Conservation (phyloP, 2,797 vertebrate genomes). For the Poecile montanus region DNA sequence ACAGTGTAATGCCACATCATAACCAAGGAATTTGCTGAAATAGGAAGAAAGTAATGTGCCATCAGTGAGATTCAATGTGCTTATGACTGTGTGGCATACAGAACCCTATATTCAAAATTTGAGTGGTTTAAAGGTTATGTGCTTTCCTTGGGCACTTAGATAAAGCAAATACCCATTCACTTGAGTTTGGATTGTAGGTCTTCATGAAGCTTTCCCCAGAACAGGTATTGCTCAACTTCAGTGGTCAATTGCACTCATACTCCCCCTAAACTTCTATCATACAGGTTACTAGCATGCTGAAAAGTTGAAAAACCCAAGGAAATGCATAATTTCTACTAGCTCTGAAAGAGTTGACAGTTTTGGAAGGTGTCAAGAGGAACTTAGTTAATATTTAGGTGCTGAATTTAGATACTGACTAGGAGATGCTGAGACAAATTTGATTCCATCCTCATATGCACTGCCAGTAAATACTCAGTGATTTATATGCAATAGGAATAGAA, state of each 20-base stretch:
- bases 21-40: neutral
- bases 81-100: neutral
- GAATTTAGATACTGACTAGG: neutral
- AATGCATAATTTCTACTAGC: neutral
- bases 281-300: neutral
- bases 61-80: neutral
- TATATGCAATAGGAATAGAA: neutral
- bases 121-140: neutral
- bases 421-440: neutral
- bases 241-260: neutral
- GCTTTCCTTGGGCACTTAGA: neutral
- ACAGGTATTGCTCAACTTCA: neutral
- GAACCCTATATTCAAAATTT: neutral
- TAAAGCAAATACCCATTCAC: neutral
- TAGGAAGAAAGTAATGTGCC: neutral
- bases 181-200: neutral
- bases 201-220: neutral
- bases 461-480: neutral
- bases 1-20: neutral
- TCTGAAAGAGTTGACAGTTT: neutral
- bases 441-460: neutral
- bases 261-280: neutral
- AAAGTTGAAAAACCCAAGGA: neutral
- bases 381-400: neutral
- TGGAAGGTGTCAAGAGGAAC: neutral